Conservation (phyloP, 1,140 invertebrate genomes). For the Tyrophagus putrescentiae region DNA sequence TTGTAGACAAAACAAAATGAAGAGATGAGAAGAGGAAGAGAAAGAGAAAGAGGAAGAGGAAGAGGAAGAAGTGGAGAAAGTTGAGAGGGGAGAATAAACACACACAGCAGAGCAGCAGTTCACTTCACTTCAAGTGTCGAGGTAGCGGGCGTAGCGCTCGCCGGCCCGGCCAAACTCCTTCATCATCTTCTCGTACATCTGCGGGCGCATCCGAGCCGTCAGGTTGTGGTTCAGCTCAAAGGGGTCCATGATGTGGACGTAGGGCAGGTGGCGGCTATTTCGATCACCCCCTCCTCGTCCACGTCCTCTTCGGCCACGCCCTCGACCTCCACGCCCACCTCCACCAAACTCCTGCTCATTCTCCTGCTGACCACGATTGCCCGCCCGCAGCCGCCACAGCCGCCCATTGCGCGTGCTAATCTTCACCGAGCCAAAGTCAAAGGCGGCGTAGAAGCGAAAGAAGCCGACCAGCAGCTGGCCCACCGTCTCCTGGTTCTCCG, state of each 20-base stretch:
- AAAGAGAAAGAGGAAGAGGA: no score
- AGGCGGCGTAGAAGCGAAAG: neutral
- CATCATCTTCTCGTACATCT: neutral
- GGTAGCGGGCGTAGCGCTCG: neutral
- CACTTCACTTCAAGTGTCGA: no score
- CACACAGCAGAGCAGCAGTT: no score
- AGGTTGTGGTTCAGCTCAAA: constrained; percentile 8
- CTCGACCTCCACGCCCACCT: no score
- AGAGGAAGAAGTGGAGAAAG: no score
- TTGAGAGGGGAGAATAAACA: no score
- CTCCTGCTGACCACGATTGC: neutral
- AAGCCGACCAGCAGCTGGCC: neutral
- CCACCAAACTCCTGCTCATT: no score
- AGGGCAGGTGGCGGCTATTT: neutral
- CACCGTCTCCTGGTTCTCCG: neutral
- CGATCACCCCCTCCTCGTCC: neutral
- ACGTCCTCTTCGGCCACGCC: neutral
- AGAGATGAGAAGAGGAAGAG: no score
- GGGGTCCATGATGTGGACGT: constrained; percentile 2
- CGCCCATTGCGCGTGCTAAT: neutral
- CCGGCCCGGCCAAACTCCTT: neutral
- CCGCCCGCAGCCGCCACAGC: neutral
- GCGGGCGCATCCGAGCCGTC: neutral
- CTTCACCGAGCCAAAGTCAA: neutral
- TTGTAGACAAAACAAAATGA: no score